A percentile compares a stretch with the other conserved stretches of the same genome.
Evolutionary conservation across 2,797 vertebrate species (phyloP).

Genomic region (Triplophysa bombifrons): DNA sequence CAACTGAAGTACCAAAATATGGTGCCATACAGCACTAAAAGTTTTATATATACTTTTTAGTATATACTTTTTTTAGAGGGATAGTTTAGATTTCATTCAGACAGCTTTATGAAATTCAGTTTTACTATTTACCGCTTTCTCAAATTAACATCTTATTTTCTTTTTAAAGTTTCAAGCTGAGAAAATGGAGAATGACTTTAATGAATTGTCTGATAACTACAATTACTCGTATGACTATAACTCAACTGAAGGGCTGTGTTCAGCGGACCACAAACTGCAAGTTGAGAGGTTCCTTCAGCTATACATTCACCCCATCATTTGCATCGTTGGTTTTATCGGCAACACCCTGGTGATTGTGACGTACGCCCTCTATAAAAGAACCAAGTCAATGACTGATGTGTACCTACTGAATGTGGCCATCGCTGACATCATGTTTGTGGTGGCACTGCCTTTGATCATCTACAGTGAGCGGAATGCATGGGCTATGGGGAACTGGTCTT

Average conservation of each 20-base stretch:
- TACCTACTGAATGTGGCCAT: conserved; percentile 90
- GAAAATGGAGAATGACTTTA: background rate
- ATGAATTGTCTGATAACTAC: too few species aligned
- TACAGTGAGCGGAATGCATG: conserved; percentile 81
- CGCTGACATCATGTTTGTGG: conserved; percentile 87
- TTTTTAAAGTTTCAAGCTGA: background rate
- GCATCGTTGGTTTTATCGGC: conserved; percentile 82
- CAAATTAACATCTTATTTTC: background rate
- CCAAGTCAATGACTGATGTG: conserved; percentile 89
- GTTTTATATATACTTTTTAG: too few species aligned
- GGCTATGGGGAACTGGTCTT: conserved; percentile 77
- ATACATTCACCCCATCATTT: conserved; percentile 80
- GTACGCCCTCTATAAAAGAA: conserved; percentile 84
- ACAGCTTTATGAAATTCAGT: too few species aligned
- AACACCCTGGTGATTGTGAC: conserved; percentile 88
- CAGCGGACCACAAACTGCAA: rapidly evolving
- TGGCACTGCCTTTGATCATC: conserved; percentile 79
- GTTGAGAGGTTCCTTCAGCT: conserved; percentile 55
- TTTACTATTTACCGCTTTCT: background rate
- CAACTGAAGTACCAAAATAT: too few species aligned
- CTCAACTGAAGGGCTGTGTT: conserved; percentile 36
- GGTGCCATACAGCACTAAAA: too few species aligned
- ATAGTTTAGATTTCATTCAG: too few species aligned
- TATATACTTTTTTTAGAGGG: too few species aligned
- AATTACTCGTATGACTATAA: background rate